A percentile compares a stretch with the other conserved stretches of the same genome.
These are phyloP conservation scores for Paguma larvata DNA, from an alignment of 2,797 vertebrate species.

Conservation along the genomic window DNA sequence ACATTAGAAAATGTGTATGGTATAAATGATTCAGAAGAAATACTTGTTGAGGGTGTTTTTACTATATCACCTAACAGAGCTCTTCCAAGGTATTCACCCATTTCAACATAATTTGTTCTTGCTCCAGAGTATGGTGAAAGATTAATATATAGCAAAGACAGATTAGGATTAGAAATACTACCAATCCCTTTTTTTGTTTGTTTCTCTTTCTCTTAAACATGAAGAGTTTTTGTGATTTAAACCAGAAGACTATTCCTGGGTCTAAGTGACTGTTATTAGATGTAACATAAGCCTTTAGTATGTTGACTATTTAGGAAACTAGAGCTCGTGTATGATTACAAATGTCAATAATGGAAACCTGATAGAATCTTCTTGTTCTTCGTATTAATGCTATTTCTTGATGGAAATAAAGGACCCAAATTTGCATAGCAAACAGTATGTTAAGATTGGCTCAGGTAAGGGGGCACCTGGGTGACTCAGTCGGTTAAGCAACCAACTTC, in stretches of 20 bases:
- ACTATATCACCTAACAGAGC: neutral
- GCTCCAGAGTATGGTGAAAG: conserved; percentile 34
- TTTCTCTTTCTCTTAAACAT: conserved; percentile 38
- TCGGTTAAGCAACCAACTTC: too few relatives aligned
- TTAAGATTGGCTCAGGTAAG: neutral
- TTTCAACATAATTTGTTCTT: conserved; percentile 18
- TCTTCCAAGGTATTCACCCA: conserved; percentile 4
- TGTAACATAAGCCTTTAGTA: neutral
- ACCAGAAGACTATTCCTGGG: neutral
- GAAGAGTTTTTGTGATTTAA: conserved; percentile 17
- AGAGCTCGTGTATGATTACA: neutral
- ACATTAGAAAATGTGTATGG: neutral
- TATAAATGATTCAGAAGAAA: neutral
- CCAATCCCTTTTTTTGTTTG: neutral
- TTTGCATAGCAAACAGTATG: neutral
- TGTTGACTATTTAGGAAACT: neutral
- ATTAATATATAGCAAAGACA: neutral
- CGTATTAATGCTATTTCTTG: neutral
- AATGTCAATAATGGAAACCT: neutral
- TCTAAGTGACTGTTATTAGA: conserved; percentile 25
- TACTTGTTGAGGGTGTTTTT: neutral
- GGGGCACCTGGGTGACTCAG: too few relatives aligned
- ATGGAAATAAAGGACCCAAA: neutral
- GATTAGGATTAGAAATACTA: conserved; percentile 27
- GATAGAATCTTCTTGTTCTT: neutral